phyloP scores from a whole-genome alignment of 2,797 vertebrate genomes.

The Platyrinchus mystaceus region DNA sequence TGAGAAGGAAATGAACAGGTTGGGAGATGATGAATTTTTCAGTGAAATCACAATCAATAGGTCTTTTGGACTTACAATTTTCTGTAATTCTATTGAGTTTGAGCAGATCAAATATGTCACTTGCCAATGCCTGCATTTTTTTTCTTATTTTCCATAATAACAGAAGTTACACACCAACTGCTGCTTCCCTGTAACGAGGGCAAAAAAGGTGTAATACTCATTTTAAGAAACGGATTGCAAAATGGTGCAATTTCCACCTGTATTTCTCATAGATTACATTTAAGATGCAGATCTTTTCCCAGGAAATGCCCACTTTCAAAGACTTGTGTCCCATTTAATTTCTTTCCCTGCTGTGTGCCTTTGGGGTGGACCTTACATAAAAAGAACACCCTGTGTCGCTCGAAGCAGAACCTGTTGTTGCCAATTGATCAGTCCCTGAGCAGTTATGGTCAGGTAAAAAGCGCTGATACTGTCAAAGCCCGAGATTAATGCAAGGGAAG shows the following conservation, averaged over 20 bases:
- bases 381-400: neutral
- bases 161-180: neutral
- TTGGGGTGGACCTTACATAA: neutral
- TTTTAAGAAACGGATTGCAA: neutral
- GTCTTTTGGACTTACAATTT: neutral
- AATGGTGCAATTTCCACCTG: neutral
- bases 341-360: neutral
- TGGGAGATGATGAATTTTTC: neutral
- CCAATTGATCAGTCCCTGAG: neutral
- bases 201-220: neutral
- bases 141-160: neutral
- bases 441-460: neutral
- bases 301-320: neutral
- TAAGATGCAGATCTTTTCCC: neutral
- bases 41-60: neutral
- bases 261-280: neutral
- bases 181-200: neutral
- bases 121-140: neutral
- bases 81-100: neutral
- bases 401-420: neutral
- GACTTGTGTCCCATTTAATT: neutral
- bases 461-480: accelerated
- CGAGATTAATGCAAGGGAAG: neutral
- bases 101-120: neutral
- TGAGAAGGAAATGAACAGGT: neutral